These are phyloP conservation scores for Myopa tessellatipennis DNA, from an alignment of 2,888 invertebrate species.

Conservation along the genomic window DNA sequence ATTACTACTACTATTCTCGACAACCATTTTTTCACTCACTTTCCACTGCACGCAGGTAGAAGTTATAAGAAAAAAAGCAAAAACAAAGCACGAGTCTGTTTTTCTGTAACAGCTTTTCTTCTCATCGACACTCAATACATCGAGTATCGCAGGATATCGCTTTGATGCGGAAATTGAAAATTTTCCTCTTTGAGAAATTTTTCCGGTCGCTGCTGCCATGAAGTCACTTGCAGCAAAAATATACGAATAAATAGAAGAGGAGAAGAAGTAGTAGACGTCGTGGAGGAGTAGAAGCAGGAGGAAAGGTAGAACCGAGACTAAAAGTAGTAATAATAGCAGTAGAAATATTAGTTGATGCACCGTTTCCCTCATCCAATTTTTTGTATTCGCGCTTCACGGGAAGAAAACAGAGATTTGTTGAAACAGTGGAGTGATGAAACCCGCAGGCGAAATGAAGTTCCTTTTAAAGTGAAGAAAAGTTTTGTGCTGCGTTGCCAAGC, in stretches of 20 bases:
- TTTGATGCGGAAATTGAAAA: slow-evolving; percentile 56
- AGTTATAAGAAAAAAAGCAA: not conserved
- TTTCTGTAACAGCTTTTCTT: not conserved
- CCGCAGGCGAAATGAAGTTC: no score
- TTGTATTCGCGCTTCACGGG: no score
- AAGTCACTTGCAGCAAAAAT: slow-evolving; percentile 29
- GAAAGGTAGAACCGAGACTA: no score
- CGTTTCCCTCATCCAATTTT: no score
- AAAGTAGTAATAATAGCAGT: no score
- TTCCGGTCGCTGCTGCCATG: slow-evolving; percentile 46
- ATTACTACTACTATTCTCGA: no score
- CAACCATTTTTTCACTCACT: not conserved
- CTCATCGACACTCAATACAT: slow-evolving; percentile 42
- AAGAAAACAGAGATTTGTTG: slow-evolving; percentile 1
- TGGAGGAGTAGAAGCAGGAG: not conserved
- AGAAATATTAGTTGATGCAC: no score
- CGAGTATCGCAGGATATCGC: slow-evolving; percentile 49
- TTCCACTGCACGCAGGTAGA: not conserved
- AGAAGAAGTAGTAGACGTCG: not conserved
- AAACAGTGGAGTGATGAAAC: not conserved
- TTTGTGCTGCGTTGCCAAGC: slow-evolving; percentile 25
- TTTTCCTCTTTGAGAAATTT: slow-evolving; percentile 54
- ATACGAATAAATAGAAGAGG: not conserved
- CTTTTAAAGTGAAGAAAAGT: not conserved
- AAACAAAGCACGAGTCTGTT: not conserved